These are phyloP conservation scores for Lates japonicus DNA, from an alignment of 2,797 vertebrate species.

Conservation along the genomic window DNA sequence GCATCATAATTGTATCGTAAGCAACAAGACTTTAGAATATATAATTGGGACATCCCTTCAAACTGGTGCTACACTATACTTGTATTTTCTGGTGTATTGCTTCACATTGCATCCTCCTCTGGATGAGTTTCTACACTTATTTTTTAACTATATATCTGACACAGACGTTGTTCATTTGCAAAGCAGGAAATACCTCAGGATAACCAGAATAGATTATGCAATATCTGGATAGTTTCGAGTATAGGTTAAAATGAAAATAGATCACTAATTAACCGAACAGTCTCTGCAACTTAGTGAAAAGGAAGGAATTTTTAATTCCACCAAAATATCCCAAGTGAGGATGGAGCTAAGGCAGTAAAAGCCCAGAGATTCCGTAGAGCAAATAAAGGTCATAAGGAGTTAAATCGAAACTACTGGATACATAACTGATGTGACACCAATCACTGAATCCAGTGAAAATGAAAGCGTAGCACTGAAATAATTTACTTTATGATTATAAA, in stretches of 20 bases:
- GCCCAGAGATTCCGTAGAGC: not conserved
- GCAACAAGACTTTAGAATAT: slow-evolving; percentile 20
- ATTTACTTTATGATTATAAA: not conserved
- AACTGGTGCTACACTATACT: not conserved
- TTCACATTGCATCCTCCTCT: slow-evolving; percentile 43
- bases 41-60: not conserved
- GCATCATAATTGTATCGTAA: slow-evolving; percentile 11
- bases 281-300: not conserved
- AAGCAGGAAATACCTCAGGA: slow-evolving; percentile 15
- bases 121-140: slow-evolving; percentile 20
- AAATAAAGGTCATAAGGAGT: not conserved
- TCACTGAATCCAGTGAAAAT: not conserved
- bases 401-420: not conserved
- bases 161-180: slow-evolving; percentile 19
- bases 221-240: slow-evolving; percentile 18
- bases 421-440: not conserved
- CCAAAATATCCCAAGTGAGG: not conserved
- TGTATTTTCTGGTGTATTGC: slow-evolving; percentile 16
- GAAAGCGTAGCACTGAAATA: not conserved
- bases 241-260: not conserved
- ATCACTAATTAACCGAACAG: slow-evolving; percentile 40
- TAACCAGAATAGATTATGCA: not conserved
- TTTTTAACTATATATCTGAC: slow-evolving; percentile 20
- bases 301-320: not conserved
- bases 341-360: not conserved